These are phyloP conservation scores for Agonum fuliginosum DNA, from an alignment of 2,888 invertebrate species.

Conservation along the genomic window DNA sequence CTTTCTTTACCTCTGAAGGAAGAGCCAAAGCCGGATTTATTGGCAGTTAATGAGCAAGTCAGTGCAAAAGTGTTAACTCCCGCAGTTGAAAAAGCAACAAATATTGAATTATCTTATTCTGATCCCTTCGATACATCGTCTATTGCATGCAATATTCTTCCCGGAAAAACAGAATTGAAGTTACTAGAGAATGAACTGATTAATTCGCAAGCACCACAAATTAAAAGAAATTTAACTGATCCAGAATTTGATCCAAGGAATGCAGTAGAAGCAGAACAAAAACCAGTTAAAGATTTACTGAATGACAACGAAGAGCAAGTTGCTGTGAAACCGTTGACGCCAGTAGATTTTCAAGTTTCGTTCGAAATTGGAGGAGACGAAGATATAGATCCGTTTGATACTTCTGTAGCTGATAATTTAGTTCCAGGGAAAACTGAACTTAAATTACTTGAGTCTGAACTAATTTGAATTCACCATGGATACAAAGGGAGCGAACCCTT, in stretches of 20 bases:
- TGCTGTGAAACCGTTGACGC: slow-evolving; percentile 70
- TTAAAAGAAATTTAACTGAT: slow-evolving; percentile 64
- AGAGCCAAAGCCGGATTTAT: slow-evolving; percentile 69
- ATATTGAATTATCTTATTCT: slow-evolving; percentile 72
- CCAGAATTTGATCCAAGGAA: slow-evolving; percentile 76
- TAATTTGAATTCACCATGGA: slow-evolving; percentile 77
- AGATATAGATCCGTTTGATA: slow-evolving; percentile 87
- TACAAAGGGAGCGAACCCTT: slow-evolving; percentile 82
- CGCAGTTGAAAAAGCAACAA: slow-evolving; percentile 72
- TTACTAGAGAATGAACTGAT: slow-evolving; percentile 85
- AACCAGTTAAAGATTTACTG: slow-evolving; percentile 66
- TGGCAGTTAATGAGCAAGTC: slow-evolving; percentile 77
- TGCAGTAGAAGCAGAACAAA: slow-evolving; percentile 59
- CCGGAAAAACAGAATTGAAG: slow-evolving; percentile 87
- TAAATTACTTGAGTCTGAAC: slow-evolving; percentile 85
- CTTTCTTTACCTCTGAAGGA: slow-evolving; percentile 57
- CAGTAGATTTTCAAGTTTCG: slow-evolving; percentile 72
- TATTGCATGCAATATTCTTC: slow-evolving; percentile 83
- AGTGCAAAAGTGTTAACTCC: slow-evolving; percentile 83
- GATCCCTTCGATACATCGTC: slow-evolving; percentile 95
- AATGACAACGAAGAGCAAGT: slow-evolving; percentile 67
- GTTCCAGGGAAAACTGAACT: slow-evolving; percentile 86
- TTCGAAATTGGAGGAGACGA: slow-evolving; percentile 74
- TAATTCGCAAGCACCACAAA: slow-evolving; percentile 71
- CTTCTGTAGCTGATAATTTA: slow-evolving; percentile 84